Conservation (phyloP, 2,888 invertebrate genomes). For the Lepidonotus clava region DNA sequence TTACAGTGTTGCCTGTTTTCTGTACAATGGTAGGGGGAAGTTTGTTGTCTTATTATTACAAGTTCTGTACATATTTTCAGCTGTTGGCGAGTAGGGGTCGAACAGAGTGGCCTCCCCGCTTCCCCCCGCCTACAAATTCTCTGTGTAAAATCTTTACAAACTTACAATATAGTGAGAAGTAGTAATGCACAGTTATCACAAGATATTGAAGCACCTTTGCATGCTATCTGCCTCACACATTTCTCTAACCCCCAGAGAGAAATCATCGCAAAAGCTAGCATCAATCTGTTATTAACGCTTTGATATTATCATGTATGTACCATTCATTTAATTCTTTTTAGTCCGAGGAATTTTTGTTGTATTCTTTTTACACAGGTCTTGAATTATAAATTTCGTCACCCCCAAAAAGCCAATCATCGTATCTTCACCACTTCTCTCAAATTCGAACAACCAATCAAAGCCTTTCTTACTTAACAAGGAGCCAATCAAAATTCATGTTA, state of each 20-base stretch:
- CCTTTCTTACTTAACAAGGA: neutral
- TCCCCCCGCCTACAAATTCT: conserved; percentile 35
- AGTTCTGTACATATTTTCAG: conserved; percentile 52
- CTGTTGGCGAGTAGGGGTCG: conserved; percentile 3
- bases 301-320: neutral
- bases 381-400: neutral
- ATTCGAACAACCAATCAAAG: conserved; percentile 18
- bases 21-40: conserved; percentile 39
- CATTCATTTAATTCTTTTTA: too few species aligned
- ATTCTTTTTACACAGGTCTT: neutral
- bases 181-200: conserved; percentile 49
- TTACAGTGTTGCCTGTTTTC: conserved; percentile 31
- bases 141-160: conserved; percentile 52
- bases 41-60: conserved; percentile 39
- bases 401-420: conserved; percentile 20
- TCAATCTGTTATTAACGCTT: neutral
- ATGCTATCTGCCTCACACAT: conserved; percentile 30
- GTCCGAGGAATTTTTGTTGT: neutral
- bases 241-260: neutral
- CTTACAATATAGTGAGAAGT: conserved; percentile 51
- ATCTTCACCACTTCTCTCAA: neutral
- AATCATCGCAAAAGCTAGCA: conserved; percentile 38
- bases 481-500: conserved; percentile 20
- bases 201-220: conserved; percentile 52
- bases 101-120: neutral